Evolutionary conservation across 2,797 vertebrate species (phyloP).

Genomic region (Ispidina picta): DNA sequence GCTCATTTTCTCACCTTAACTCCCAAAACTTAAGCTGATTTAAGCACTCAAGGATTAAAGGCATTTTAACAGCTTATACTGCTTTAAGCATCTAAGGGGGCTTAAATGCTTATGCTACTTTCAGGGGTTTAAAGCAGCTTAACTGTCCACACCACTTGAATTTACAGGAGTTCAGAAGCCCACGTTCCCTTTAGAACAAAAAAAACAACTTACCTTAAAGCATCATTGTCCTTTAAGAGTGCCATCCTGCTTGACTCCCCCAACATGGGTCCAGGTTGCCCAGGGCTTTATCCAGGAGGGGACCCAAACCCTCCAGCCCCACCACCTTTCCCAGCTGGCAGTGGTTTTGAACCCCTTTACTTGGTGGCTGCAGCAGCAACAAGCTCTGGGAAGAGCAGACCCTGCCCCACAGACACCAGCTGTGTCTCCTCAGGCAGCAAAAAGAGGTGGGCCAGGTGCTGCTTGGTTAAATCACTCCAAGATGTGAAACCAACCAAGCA

Average conservation of each 20-base stretch:
- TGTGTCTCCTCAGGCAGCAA: no score
- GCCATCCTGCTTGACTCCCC: not conserved
- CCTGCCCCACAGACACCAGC: no score
- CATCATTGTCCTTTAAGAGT: not conserved
- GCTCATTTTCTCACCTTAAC: not conserved
- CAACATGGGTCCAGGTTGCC: not conserved
- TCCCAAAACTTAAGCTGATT: not conserved
- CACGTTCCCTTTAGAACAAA: not conserved
- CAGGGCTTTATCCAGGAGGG: not conserved
- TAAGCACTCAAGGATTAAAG: slow-evolving; percentile 11
- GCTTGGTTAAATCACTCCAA: not conserved
- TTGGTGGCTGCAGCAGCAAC: not conserved
- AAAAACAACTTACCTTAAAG: not conserved
- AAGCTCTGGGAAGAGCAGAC: no score
- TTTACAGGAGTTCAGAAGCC: not conserved
- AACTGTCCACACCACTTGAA: not conserved
- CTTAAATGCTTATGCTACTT: slow-evolving; percentile 7
- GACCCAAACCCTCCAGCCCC: not conserved
- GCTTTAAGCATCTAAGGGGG: not conserved
- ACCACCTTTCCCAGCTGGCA: not conserved
- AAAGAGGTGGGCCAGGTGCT: no score
- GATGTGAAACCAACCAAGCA: no score
- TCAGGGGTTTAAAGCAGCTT: not conserved
- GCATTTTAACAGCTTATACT: not conserved
- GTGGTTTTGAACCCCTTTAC: not conserved